Percentiles rank a stretch among this genome's conserved stretches.
Conservation (phyloP, 2,113 vertebrate species). For the Tursiops truncatus region DNA sequence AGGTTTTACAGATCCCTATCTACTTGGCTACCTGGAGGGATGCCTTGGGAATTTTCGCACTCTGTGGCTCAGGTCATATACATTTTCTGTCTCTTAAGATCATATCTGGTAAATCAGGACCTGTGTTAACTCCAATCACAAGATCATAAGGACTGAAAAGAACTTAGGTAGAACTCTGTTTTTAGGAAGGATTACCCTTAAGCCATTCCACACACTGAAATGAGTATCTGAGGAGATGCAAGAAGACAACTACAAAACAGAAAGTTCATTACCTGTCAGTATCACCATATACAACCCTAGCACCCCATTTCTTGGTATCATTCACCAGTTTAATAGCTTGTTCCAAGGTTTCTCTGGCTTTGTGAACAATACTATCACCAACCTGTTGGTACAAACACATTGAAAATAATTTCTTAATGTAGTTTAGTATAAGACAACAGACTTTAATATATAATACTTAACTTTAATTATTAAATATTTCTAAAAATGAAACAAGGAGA, state of each 20-base stretch:
- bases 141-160: background rate
- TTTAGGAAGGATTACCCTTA: conserved; percentile 27
- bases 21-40: background rate
- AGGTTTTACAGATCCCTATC: background rate
- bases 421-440: background rate
- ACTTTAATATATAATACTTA: conserved; percentile 31
- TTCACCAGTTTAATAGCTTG: conserved; percentile 97
- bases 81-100: background rate
- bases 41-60: background rate
- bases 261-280: conserved; percentile 92
- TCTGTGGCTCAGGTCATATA: background rate
- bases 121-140: background rate
- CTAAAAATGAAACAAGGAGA: conserved; percentile 25
- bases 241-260: conserved; percentile 18
- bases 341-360: conserved; percentile 98
- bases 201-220: conserved; percentile 35
- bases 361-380: conserved; percentile 98
- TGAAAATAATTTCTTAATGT: conserved; percentile 49
- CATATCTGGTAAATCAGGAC: background rate
- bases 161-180: background rate
- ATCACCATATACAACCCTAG: conserved; percentile 96
- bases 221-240: conserved; percentile 20
- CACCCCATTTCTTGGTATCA: conserved; percentile 98
- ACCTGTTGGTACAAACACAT: conserved; percentile 85
- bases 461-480: conserved; percentile 51